phyloP scores from a whole-genome alignment of 2,113 vertebrate species.

The Nothoprocta perdicaria region DNA sequence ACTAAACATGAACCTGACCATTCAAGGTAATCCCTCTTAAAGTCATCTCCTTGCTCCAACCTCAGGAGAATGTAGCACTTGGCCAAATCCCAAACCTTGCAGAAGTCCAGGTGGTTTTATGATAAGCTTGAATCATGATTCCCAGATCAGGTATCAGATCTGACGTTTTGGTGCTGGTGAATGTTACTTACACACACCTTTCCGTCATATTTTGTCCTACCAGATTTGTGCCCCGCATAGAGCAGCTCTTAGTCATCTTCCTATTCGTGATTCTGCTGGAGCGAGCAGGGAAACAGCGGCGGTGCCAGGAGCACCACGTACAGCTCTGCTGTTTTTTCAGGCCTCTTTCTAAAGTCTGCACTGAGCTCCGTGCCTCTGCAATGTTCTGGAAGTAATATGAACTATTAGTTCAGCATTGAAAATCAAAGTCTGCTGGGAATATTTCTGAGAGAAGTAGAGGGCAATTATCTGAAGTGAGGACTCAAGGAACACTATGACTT shows the following conservation, averaged over 20 bases:
- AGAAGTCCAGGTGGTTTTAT: not conserved
- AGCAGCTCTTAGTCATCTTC: not conserved
- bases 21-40: not conserved
- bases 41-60: not conserved
- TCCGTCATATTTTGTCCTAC: not conserved
- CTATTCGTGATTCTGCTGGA: not conserved
- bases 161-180: not conserved
- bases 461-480: not conserved
- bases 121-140: not conserved
- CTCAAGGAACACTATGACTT: not conserved
- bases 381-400: not conserved
- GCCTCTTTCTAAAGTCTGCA: not conserved
- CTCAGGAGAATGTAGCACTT: not conserved
- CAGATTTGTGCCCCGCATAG: not conserved
- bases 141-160: not conserved
- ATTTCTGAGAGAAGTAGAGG: not conserved
- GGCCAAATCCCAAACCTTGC: not conserved
- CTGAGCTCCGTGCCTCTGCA: not conserved
- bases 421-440: conserved; percentile 8
- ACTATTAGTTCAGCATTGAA: not conserved
- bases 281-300: accelerated
- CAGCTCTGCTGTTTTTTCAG: not conserved
- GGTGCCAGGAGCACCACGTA: not conserved
- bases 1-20: not conserved
- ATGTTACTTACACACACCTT: not conserved